Base-by-base conservation (phyloP, 2,797 vertebrate species). In the Labroides dimidiatus region DNA sequence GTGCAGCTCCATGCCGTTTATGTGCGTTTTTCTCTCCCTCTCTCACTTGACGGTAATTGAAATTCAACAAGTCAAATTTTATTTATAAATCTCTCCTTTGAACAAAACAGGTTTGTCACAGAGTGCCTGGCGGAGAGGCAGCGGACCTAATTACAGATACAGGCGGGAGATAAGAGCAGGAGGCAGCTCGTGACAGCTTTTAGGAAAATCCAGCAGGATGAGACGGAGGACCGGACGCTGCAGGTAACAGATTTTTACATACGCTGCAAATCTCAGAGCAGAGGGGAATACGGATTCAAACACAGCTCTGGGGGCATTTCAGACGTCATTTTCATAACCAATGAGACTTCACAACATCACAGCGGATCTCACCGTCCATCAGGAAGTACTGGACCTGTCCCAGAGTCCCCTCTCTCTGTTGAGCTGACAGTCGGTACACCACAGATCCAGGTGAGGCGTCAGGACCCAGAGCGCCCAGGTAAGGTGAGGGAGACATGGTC, bases 401-500 rank as follows among this genome's bases (percentile, higher is more conserved):
- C 1, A 67, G 78, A 11, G 84, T 50, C 23, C 90, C 93, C 0
- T 87, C 91, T 0, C 27, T 89, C 56, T 86, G 88, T 23, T 79
- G 90, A 0, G 93, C 91, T 0, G 82, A 79, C 8, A 97, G 93
- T 27, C 90, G 93, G 86, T 96, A 97, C 24, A 95, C 78, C 0
- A 91, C 57, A 0, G 95, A 85, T 52, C 94, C 94, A 4, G 93
- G 92, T 3, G 85, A 56, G 2, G 94, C 93, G 0, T 96, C 93
- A 0, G 95, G 94, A 2, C 94, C 88, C 0, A 95, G 93, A 0
- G 94, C 89, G 0, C 87, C 91, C 87, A 97, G 88, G 86, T 93
- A 96, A 0, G 96, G 96, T 12, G 91, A 91, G 0, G 96, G 96
- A 61, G 93, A 94, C 96, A 97, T 97, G 27, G 54, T 82, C 96